Percentiles rank a stretch among this genome's conserved stretches.
These are phyloP conservation scores for Listronotus oregonensis DNA, from an alignment of 1,140 invertebrate species.

Conservation along the genomic window DNA sequence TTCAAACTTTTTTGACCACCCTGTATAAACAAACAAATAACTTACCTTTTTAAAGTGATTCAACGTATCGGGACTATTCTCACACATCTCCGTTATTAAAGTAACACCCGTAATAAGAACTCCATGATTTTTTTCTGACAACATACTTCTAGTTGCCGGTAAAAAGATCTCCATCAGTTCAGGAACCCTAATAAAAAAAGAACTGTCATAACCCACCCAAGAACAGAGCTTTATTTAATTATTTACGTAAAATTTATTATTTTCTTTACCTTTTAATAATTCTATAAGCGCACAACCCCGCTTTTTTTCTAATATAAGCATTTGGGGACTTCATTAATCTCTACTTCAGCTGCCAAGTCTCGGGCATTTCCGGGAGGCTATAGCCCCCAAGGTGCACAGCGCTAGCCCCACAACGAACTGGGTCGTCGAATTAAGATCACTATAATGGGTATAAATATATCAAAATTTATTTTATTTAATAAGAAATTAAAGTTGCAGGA, in stretches of 20 bases:
- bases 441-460: slow-evolving; percentile 56
- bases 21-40: not conserved
- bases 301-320: slow-evolving; percentile 96
- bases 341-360: slow-evolving; percentile 97
- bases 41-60: slow-evolving; percentile 97
- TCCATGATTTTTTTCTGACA: slow-evolving; percentile 99
- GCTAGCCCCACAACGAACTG: slow-evolving; percentile 98
- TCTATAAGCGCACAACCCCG: slow-evolving; percentile 95
- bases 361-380: slow-evolving; percentile 99
- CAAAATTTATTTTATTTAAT: no score
- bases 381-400: slow-evolving; percentile 95
- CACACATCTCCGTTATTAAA: slow-evolving; percentile 99
- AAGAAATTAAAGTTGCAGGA: no score
- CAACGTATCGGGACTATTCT: slow-evolving; percentile 93
- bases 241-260: not conserved
- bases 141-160: slow-evolving; percentile 90
- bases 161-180: slow-evolving; percentile 99
- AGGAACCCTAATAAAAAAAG: slow-evolving; percentile 73
- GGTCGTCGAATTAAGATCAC: slow-evolving; percentile 96
- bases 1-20: no score
- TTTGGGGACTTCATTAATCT: slow-evolving; percentile 98
- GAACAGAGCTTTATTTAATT: not conserved
- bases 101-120: slow-evolving; percentile 98
- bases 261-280: slow-evolving; percentile 76
- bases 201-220: not conserved